Conservation (phyloP, 2,888 invertebrate genomes). For the Camponotus fellah region DNA sequence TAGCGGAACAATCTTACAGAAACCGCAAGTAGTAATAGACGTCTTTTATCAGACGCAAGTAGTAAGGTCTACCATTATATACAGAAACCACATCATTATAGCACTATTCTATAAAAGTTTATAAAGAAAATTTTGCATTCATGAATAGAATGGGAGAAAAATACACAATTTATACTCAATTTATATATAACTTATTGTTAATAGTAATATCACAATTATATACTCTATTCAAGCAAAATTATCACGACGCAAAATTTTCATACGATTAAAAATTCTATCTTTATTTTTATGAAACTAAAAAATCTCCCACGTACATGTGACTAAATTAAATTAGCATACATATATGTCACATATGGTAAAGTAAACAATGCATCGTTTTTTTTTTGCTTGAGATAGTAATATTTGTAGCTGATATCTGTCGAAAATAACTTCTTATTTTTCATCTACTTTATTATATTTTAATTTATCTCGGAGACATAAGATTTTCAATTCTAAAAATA, state of each 20-base stretch:
- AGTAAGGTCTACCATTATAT: conserved; percentile 3
- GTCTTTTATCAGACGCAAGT: conserved; percentile 37
- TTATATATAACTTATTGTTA: conserved; percentile 1
- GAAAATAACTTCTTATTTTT: conserved; percentile 15
- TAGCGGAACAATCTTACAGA: conserved; percentile 1
- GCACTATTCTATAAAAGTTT: conserved; percentile 11
- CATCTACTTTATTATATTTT: conserved; percentile 12
- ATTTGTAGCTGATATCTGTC: neutral
- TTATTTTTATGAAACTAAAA: neutral
- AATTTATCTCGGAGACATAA: conserved; percentile 1
- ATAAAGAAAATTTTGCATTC: conserved; percentile 26
- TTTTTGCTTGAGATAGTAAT: neutral
- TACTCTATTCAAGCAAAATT: neutral
- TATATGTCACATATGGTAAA: neutral
- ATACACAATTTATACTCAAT: neutral
- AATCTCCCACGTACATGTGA: neutral
- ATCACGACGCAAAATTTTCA: conserved; percentile 16
- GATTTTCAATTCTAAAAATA: neutral
- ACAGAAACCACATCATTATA: neutral
- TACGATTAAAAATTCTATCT: conserved; percentile 11
- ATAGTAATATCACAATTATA: neutral
- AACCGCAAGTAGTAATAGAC: conserved; percentile 20
- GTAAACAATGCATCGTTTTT: neutral
- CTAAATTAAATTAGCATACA: conserved; percentile 20
- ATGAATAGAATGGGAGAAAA: conserved; percentile 5